Evolutionary conservation across 1,140 invertebrate species (phyloP).

Genomic region (Drosophila kanapiae): DNA sequence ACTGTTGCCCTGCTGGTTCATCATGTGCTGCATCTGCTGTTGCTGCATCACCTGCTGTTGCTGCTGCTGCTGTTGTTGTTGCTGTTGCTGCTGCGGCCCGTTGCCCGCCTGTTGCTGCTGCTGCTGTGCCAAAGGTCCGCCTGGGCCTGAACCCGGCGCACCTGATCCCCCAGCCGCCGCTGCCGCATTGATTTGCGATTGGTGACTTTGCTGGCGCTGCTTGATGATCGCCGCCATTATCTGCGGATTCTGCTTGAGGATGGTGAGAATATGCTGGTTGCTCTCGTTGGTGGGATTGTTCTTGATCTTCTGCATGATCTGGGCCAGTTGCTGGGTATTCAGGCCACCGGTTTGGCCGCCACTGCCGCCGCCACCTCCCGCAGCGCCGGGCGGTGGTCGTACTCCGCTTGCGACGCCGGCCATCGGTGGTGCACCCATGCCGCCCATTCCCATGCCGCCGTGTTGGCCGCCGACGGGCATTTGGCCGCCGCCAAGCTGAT

Average conservation of each 20-base stretch:
- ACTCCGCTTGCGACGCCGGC: conserved; percentile 55
- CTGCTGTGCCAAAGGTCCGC: conserved; percentile 84
- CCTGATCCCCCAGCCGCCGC: conserved; percentile 61
- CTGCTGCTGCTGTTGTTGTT: conserved; percentile 86
- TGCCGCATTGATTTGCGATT: conserved; percentile 82
- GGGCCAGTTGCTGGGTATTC: conserved; percentile 93
- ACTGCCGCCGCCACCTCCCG: conserved; percentile 81
- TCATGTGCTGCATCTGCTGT: conserved; percentile 86
- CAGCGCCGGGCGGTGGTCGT: conserved; percentile 82
- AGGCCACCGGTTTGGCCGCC: conserved; percentile 87
- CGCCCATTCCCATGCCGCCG: conserved; percentile 60
- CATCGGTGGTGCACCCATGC: conserved; percentile 66
- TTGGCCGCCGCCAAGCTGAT: conserved; percentile 76
- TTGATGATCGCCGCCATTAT: conserved; percentile 99
- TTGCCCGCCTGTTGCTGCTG: conserved; percentile 86
- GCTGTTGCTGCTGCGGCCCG: conserved; percentile 79
- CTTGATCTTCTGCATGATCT: conserved; percentile 95
- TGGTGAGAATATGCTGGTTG: conserved; percentile 96
- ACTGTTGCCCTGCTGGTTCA: conserved; percentile 84
- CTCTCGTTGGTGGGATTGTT: conserved; percentile 94
- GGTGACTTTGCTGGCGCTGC: conserved; percentile 92
- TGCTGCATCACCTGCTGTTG: conserved; percentile 86
- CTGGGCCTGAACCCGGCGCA: conserved; percentile 74
- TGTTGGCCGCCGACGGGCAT: conserved; percentile 68
- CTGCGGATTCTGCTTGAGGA: conserved; percentile 97